Conservation (phyloP, 2,888 invertebrate species). For the Oeneis ivallda region DNA sequence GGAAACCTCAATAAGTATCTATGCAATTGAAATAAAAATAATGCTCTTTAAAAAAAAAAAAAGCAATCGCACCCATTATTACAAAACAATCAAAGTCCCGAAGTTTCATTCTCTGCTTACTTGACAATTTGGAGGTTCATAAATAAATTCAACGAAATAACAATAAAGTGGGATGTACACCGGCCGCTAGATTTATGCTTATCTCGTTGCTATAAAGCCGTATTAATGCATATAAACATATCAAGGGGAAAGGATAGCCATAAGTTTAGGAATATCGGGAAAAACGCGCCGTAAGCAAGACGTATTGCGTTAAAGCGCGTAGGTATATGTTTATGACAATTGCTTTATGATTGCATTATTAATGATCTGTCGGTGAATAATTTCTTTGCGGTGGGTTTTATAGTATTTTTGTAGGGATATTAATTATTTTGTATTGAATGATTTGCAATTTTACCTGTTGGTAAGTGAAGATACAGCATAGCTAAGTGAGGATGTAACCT, state of each 20-base stretch:
- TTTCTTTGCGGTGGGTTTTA: neutral
- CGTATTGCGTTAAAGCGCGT: constrained; percentile 25
- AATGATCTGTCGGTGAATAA: constrained; percentile 2
- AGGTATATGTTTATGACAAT: constrained; percentile 29
- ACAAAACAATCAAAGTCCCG: constrained; percentile 24
- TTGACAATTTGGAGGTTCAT: constrained; percentile 54
- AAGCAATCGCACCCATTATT: neutral
- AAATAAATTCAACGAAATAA: constrained; percentile 63
- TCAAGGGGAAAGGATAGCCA: constrained; percentile 49
- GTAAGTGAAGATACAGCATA: no score
- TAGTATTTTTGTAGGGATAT: no score
- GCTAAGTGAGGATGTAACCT: no score
- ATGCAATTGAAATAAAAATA: no score
- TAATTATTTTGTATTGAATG: no score
- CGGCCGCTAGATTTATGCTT: constrained; percentile 69
- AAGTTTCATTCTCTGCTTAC: constrained; percentile 48
- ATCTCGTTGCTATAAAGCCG: constrained; percentile 69
- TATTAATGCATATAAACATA: constrained; percentile 72
- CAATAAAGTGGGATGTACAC: constrained; percentile 67
- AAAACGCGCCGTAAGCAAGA: constrained; percentile 27
- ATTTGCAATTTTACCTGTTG: no score
- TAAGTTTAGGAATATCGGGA: constrained; percentile 35
- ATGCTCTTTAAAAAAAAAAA: constrained; percentile 6
- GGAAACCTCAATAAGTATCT: no score
- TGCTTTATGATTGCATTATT: constrained; percentile 3